Conservation (phyloP, 1,140 invertebrate species). For the Holcopasites calliopsidis region DNA sequence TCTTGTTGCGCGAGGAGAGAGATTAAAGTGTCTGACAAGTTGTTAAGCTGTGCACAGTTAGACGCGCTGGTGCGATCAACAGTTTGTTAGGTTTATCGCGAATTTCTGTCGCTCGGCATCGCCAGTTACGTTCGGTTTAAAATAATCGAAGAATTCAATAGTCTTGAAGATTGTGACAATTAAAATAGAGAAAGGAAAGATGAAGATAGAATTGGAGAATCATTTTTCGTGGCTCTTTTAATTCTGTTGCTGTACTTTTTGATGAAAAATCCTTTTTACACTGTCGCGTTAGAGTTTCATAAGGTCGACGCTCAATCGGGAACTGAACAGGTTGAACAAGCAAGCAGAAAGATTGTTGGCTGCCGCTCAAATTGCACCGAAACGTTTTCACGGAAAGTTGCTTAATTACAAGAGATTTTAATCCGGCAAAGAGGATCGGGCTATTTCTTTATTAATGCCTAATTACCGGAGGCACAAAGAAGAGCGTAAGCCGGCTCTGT, state of each 20-base stretch:
- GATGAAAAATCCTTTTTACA: too few species aligned
- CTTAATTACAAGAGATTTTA: neutral
- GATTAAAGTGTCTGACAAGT: neutral
- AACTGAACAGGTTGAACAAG: too few species aligned
- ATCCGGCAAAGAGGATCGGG: neutral
- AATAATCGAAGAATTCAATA: too few species aligned
- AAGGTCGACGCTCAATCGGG: too few species aligned
- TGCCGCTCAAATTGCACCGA: too few species aligned
- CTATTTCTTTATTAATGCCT: constrained; percentile 11
- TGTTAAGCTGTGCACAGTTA: neutral
- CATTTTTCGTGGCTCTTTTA: too few species aligned
- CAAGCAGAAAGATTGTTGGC: too few species aligned
- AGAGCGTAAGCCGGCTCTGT: neutral
- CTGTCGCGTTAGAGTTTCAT: too few species aligned
- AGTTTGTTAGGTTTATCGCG: neutral
- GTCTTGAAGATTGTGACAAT: too few species aligned
- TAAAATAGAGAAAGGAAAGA: too few species aligned
- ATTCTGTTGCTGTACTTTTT: too few species aligned
- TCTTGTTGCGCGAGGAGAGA: neutral
- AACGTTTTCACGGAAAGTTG: neutral
- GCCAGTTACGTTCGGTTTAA: neutral
- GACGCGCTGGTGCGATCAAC: neutral
- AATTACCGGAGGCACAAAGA: constrained; percentile 5
- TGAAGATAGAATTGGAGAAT: too few species aligned
- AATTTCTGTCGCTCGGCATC: neutral